Evolutionary conservation across 2,888 invertebrate species (phyloP), one percentile per base, ranked within the genome.

Genomic region (Acrobasis repandana): DNA sequence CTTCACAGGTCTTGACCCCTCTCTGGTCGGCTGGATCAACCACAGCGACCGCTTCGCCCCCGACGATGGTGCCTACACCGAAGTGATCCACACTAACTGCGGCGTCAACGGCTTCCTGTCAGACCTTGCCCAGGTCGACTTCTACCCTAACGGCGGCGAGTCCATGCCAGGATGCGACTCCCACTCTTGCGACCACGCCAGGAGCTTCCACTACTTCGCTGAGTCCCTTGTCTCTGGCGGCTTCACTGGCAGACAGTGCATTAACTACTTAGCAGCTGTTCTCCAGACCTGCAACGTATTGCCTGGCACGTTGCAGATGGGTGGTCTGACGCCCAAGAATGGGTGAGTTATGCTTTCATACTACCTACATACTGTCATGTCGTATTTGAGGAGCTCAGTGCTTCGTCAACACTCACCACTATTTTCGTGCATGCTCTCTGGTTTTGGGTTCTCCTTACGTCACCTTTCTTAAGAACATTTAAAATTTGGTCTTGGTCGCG

Each of bases 111-210:
- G 92, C 36, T 90, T 89, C 67, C 88, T 88, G 67, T 56, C 63
- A 0, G 87, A 91, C 0, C 70, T 92, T 10, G 92, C 92, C n/a
- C 73, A 82, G 64, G 9, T 91, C 1, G 85, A 92, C 70, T 90
- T 92, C 72, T 93, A 89, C 65, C 67, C 91, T 28, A 91, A 92
- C 64, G 90, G 90, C 8, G 92, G 91, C 11, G 47, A 65, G 1
- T n/a, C 48, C 36, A 90, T 91, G 67, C 65, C 54, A 1, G 85
- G 86, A 10, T 93, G 93, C 61, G 80, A 73, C 5, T 56, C 58
- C 0, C 77, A 82, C 20, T 1, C 52, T 0, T 92, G 93, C 71
- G 83, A 88, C 0, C 88, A 86, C 54, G 75, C 64, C 1, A 82
- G 75, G 57, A 65, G 77, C 0, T 88, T 82, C 58, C 79, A 70